Percentiles rank a stretch among this genome's conserved stretches.
phyloP scores from a whole-genome alignment of 1,140 invertebrate genomes.

The Drosophila littoralis region DNA sequence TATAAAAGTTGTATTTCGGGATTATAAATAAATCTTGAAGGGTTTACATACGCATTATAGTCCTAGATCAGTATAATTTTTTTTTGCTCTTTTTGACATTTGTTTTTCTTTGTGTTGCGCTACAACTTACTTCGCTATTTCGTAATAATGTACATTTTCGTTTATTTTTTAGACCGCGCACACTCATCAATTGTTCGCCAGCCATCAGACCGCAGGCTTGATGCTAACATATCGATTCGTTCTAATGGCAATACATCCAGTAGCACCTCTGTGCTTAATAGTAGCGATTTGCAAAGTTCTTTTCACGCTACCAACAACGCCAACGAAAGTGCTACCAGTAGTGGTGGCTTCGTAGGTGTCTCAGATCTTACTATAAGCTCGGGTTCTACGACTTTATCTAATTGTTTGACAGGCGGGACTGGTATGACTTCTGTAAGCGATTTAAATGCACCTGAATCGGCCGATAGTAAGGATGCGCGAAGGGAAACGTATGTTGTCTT shows the following conservation, averaged over 20 bases:
- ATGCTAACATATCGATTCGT: conserved; percentile 74
- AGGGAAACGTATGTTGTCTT: conserved; percentile 62
- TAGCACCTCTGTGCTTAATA: conserved; percentile 64
- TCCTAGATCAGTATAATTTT: too few relatives aligned
- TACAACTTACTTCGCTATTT: too few relatives aligned
- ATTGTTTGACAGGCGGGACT: conserved; percentile 38
- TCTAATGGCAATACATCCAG: conserved; percentile 78
- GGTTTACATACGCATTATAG: too few relatives aligned
- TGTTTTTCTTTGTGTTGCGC: too few relatives aligned
- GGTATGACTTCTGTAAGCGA: conserved; percentile 52
- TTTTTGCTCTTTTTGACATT: too few relatives aligned
- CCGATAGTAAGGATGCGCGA: conserved; percentile 67
- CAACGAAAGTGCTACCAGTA: conserved; percentile 54
- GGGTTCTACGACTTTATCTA: conserved; percentile 53
- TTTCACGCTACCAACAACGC: conserved; percentile 60
- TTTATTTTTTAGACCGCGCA: conserved; percentile 64
- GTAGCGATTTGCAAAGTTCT: conserved; percentile 71
- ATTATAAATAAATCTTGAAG: too few relatives aligned
- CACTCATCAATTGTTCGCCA: conserved; percentile 78
- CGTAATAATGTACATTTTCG: background rate
- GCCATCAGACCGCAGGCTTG: conserved; percentile 79
- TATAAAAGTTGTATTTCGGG: too few relatives aligned
- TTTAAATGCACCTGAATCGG: conserved; percentile 63
- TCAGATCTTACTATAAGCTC: conserved; percentile 53
- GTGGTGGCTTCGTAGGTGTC: conserved; percentile 36